Base-by-base conservation (phyloP, 2,113 vertebrate genomes). In the Gila orcuttii region DNA sequence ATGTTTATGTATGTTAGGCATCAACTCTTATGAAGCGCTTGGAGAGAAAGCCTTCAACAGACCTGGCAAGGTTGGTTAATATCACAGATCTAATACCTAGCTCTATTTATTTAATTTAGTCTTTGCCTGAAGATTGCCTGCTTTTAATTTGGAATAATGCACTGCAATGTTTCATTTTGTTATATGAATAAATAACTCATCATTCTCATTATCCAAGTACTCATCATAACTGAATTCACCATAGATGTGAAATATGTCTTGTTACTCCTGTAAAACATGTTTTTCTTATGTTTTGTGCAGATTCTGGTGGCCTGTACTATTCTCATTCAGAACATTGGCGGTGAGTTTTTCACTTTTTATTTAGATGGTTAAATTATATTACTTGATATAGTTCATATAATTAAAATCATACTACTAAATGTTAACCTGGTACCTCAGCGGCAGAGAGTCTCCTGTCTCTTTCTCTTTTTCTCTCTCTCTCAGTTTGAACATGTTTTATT, bases 311-410 rank as follows among this genome's bases (percentile, higher is more conserved):
- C 95, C 87, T 89, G 94, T 87, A 95, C 96, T 59, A 97, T 99
- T 94, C 90, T 98, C 78, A 95, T 97, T 91, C 98, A 99, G 95
- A 99, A 98, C 90, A 94, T 97, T 85, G 98, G 97, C 90, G 98
- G 98, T 99, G 96, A 97, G 97, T 1, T 71, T 59, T 86, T 60
- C 75, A 57, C 5, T 57, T 47, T 55, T 33, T 33, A 36, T 33
- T 77, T 23, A 77, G 4, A 33, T 12, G 8, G 39, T 47, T 42
- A 62, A 80, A 80, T 6, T 28, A 9, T 42, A 42, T 42, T 42
- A 42, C 42, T 42, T 42, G 9, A 42, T 9, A 42, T 42, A 39
- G 36, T 39, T 39, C 36, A 39, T 39, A 39, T 39, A 39, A 6
- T 6, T 39, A 39, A 6, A 6, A 39, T 39, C 23, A 47, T 17